These are phyloP conservation scores for Lutraria lutraria DNA, from an alignment of 2,888 invertebrate genomes.

Conservation along the genomic window DNA sequence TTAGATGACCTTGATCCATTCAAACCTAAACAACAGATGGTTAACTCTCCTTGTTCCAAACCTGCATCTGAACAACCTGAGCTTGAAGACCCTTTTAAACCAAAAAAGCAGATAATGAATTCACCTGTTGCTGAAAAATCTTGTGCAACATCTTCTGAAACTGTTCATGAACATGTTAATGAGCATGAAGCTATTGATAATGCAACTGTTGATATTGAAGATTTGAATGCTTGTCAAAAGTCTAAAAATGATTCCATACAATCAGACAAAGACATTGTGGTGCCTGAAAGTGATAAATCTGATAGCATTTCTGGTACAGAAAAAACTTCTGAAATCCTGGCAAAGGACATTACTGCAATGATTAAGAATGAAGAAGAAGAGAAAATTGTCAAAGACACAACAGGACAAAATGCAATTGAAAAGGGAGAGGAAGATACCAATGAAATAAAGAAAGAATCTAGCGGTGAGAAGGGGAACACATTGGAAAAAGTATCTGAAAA, in stretches of 20 bases:
- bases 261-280: neutral
- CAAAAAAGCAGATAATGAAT: conserved; percentile 51
- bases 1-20: conserved; percentile 62
- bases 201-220: neutral
- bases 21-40: conserved; percentile 56
- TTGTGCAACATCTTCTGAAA: neutral
- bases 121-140: conserved; percentile 47
- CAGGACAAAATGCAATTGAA: no score
- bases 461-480: neutral
- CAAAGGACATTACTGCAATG: neutral
- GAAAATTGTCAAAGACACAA: no score
- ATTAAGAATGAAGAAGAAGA: no score
- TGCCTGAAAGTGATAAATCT: neutral
- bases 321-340: neutral
- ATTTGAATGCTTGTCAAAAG: neutral
- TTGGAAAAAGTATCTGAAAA: neutral
- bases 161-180: neutral
- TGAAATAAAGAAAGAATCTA: no score
- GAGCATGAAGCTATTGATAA: neutral
- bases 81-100: conserved; percentile 49
- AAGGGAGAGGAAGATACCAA: no score
- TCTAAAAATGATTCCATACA: neutral
- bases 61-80: neutral
- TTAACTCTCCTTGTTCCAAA: conserved; percentile 54
- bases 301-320: neutral